These are phyloP conservation scores for Drosophila prolongata DNA, from an alignment of 2,888 invertebrate species.

Conservation along the genomic window DNA sequence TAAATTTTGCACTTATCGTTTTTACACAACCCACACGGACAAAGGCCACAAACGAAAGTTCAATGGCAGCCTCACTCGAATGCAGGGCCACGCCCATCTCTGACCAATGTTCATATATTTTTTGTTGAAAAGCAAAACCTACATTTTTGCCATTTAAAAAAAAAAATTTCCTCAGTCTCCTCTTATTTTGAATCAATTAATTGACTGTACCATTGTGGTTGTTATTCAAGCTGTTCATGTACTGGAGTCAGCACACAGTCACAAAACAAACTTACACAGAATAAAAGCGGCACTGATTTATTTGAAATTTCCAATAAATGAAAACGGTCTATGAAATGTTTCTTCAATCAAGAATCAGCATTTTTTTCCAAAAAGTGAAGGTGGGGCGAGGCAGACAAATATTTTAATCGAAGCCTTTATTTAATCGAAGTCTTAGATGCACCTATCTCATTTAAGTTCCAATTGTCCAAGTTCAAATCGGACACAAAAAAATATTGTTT, in stretches of 20 bases:
- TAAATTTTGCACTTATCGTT: conserved; percentile 72
- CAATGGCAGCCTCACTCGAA: conserved; percentile 10
- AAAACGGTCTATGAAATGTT: too few relatives aligned
- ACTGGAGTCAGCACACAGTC: neutral
- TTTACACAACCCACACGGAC: conserved; percentile 27
- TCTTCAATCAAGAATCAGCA: too few relatives aligned
- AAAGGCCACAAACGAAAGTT: conserved; percentile 17
- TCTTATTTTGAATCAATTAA: conserved; percentile 69
- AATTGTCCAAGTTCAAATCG: too few relatives aligned
- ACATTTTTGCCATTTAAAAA: conserved; percentile 15
- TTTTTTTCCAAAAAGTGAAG: too few relatives aligned
- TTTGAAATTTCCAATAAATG: too few relatives aligned
- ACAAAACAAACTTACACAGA: conserved; percentile 1
- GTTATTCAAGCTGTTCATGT: conserved; percentile 14
- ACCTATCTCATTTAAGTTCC: too few relatives aligned
- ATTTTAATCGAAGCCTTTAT: too few relatives aligned
- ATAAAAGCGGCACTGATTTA: neutral
- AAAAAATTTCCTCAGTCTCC: conserved; percentile 9
- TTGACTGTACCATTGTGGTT: conserved; percentile 67
- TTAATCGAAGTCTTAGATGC: too few relatives aligned
- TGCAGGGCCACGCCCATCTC: conserved; percentile 24
- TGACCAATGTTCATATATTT: conserved; percentile 14
- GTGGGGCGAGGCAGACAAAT: too few relatives aligned
- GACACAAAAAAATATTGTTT: too few relatives aligned
- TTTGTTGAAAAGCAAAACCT: neutral